Percentiles rank a stretch among this genome's conserved stretches.
phyloP scores from a whole-genome alignment of 2,888 invertebrate species.

The Alloscopus bannaensis region DNA sequence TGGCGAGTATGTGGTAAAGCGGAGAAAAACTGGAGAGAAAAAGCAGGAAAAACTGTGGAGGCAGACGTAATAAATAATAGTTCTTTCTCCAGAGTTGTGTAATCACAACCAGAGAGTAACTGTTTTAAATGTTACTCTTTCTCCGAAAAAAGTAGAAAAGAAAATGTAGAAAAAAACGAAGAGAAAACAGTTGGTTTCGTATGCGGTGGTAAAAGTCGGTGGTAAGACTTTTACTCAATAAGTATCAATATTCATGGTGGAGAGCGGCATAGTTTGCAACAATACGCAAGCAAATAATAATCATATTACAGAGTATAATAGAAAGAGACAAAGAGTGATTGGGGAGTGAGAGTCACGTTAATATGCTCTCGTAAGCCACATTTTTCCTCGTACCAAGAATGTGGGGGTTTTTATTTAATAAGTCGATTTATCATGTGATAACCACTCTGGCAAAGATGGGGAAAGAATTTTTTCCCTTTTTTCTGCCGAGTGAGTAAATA shows the following conservation, averaged over 20 bases:
- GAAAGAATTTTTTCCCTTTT: too few relatives aligned
- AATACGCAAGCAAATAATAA: too few relatives aligned
- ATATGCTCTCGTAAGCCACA: too few relatives aligned
- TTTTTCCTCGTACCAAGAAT: too few relatives aligned
- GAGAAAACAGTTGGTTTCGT: constrained; percentile 8
- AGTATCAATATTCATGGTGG: too few relatives aligned
- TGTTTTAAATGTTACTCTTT: constrained; percentile 47
- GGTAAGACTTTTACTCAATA: too few relatives aligned
- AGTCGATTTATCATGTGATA: constrained; percentile 46
- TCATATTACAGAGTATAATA: too few relatives aligned
- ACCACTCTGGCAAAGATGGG: constrained; percentile 10
- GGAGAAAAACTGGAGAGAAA: constrained; percentile 16
- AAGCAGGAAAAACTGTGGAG: constrained; percentile 40
- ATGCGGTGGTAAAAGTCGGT: too few relatives aligned
- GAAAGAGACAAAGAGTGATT: constrained; percentile 18
- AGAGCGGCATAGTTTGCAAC: too few relatives aligned
- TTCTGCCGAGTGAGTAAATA: too few relatives aligned
- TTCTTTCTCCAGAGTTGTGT: constrained; percentile 21
- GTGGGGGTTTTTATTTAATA: constrained; percentile 38
- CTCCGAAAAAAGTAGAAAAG: constrained; percentile 16
- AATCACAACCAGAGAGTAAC: constrained; percentile 38
- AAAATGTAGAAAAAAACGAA: not conserved
- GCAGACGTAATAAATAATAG: constrained; percentile 61
- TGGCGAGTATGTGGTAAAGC: not conserved
- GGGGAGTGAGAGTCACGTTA: constrained; percentile 6